Evolutionary conservation across 92 coral and sea anemone genomes (phyloP).

Genomic region (Montipora capitata): DNA sequence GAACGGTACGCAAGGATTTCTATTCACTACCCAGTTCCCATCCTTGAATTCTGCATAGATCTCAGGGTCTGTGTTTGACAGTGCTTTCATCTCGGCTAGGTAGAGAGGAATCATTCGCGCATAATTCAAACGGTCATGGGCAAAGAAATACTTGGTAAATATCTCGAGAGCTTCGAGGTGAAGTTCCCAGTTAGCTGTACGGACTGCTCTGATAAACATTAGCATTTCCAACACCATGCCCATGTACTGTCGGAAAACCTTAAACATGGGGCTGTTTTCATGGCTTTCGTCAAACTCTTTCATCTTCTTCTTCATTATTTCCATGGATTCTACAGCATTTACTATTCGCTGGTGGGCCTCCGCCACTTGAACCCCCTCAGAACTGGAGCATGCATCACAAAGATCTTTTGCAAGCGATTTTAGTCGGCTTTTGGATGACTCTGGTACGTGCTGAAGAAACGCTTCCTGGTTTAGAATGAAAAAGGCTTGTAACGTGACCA

Average conservation of each 20-base stretch:
- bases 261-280: conserved; percentile 22
- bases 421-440: background rate
- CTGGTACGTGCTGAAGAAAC: conserved; percentile 13
- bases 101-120: conserved; percentile 70
- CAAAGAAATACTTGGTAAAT: conserved; percentile 69
- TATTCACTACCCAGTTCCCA: conserved; percentile 81
- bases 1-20: conserved; percentile 60
- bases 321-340: conserved; percentile 14
- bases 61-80: conserved; percentile 64
- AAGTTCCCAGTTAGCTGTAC: too few species aligned
- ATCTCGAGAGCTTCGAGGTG: conserved; percentile 15
- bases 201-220: conserved; percentile 19
- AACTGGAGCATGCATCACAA: conserved; percentile 24
- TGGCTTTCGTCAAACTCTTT: conserved; percentile 16
- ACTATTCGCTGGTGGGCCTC: background rate
- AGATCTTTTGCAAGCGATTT: conserved; percentile 5
- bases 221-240: conserved; percentile 39
- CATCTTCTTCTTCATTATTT: conserved; percentile 22
- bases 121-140: conserved; percentile 54
- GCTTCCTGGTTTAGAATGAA: conserved; percentile 40
- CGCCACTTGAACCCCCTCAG: background rate
- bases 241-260: conserved; percentile 18
- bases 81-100: conserved; percentile 66
- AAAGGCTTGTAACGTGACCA: conserved; percentile 11
- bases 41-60: conserved; percentile 55